A percentile compares a stretch with the other conserved stretches of the same genome.
Evolutionary conservation across 1,140 invertebrate species (phyloP).

Genomic region (Apis laboriosa): DNA sequence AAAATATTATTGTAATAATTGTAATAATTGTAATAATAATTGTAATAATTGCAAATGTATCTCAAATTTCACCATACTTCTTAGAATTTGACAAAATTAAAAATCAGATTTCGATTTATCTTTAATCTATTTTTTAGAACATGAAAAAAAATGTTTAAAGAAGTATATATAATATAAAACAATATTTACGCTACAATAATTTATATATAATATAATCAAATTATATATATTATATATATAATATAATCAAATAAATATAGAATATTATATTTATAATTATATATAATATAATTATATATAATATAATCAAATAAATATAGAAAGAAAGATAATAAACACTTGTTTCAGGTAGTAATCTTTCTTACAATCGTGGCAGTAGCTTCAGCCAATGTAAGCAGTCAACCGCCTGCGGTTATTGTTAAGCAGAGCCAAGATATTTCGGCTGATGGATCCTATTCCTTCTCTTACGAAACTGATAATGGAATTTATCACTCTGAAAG

Average conservation of each 20-base stretch:
- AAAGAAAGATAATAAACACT: too few species aligned
- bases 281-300: background rate
- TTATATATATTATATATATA: too few species aligned
- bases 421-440: constrained; percentile 71
- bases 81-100: too few species aligned
- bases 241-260: background rate
- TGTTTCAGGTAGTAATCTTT: constrained; percentile 65
- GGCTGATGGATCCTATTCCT: constrained; percentile 76
- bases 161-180: too few species aligned
- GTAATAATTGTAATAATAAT: too few species aligned
- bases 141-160: too few species aligned
- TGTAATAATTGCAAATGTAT: too few species aligned
- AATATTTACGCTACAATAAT: background rate
- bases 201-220: background rate
- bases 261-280: too few species aligned
- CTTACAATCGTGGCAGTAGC: constrained; percentile 64
- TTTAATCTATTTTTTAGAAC: too few species aligned
- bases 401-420: constrained; percentile 71
- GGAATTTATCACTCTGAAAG: constrained; percentile 83
- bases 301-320: background rate
- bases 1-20: too few species aligned
- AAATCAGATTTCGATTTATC: too few species aligned
- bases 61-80: too few species aligned
- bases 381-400: constrained; percentile 50
- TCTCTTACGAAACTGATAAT: constrained; percentile 84